Evolutionary conservation across 2,113 vertebrate genomes (phyloP).

Genomic region (Thomomys bottae): DNA sequence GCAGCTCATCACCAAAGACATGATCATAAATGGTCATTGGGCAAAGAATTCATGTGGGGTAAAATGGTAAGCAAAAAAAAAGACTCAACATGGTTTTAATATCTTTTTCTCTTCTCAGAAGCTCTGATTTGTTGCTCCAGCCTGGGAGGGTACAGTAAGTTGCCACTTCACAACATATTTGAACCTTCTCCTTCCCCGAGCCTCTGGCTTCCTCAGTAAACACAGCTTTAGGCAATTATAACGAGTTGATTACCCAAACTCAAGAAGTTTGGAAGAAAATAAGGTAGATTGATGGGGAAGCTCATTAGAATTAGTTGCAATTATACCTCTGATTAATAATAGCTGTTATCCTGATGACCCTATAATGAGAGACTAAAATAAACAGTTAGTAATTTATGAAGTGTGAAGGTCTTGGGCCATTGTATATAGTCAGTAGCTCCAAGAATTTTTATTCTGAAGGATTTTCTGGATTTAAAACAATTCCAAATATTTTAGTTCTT

Average conservation of each 20-base stretch:
- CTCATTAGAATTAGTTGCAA: neutral
- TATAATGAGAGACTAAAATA: neutral
- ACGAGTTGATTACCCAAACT: neutral
- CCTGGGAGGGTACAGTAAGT: neutral
- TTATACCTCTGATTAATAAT: neutral
- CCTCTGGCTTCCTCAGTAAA: neutral
- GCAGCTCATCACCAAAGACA: neutral
- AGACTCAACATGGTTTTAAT: neutral
- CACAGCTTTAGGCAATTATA: neutral
- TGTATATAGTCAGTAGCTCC: neutral
- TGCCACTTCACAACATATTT: neutral
- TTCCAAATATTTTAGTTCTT: neutral
- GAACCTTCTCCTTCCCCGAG: neutral
- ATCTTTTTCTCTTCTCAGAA: neutral
- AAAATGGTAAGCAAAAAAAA: neutral
- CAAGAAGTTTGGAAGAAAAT: neutral
- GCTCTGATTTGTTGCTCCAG: neutral
- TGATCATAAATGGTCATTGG: neutral
- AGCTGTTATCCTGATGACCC: neutral
- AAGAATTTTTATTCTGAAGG: neutral
- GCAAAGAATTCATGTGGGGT: neutral
- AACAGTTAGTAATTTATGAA: neutral
- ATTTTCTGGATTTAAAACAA: neutral
- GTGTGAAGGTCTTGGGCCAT: neutral
- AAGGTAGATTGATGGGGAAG: conserved; percentile 11